phyloP scores from a whole-genome alignment of 2,113 vertebrate genomes.

The Oryctolagus cuniculus region mOryCun1.1 NC_091447.1:33166001-33166500 shows the following conservation, averaged over 20 bases:
- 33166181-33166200: background rate
- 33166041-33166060: background rate
- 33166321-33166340: no score
- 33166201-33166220: background rate
- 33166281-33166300: background rate
- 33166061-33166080: background rate
- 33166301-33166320: background rate
- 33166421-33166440: no score
- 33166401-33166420: no score
- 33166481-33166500: no score
- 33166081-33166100: fast-evolving
- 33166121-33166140: background rate
- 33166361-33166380: no score
- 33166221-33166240: background rate
- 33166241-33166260: background rate
- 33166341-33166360: no score
- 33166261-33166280: background rate
- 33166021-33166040: background rate
- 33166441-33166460: no score
- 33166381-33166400: no score
- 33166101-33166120: background rate
- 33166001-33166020: background rate
- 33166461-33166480: no score
- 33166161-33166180: background rate
- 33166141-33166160: background rate